These are phyloP conservation scores for Limenitis camilla DNA, from an alignment of 2,888 invertebrate genomes.

Conservation along the genomic window DNA sequence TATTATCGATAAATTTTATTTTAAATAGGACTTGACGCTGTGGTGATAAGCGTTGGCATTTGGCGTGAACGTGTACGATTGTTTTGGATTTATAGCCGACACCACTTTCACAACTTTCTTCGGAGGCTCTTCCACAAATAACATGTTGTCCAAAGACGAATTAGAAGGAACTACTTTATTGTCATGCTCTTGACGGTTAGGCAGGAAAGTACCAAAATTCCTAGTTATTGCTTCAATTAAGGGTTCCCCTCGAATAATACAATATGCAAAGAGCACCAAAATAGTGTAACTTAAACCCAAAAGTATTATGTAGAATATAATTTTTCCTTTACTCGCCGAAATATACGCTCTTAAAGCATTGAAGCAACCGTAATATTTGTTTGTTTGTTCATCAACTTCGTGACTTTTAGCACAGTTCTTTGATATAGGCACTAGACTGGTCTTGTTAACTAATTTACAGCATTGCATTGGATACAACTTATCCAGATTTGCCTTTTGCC, in stretches of 20 bases:
- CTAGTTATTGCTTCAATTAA: slow-evolving; percentile 38
- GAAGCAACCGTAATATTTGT: slow-evolving; percentile 48
- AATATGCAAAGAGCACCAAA: slow-evolving; percentile 49
- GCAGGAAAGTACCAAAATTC: slow-evolving; percentile 30
- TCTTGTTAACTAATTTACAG: slow-evolving; percentile 45
- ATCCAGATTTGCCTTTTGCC: slow-evolving; percentile 41
- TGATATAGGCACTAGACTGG: slow-evolving; percentile 38
- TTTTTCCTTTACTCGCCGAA: slow-evolving; percentile 36
- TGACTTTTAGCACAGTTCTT: slow-evolving; percentile 38
- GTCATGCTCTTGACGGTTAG: slow-evolving; percentile 26
- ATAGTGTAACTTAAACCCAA: slow-evolving; percentile 34
- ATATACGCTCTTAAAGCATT: slow-evolving; percentile 40
- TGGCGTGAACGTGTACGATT: slow-evolving; percentile 47
- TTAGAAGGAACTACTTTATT: slow-evolving; percentile 29
- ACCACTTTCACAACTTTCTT: slow-evolving; percentile 54
- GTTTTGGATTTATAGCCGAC: slow-evolving; percentile 52
- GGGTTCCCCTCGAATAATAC: slow-evolving; percentile 51
- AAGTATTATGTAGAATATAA: slow-evolving; percentile 45
- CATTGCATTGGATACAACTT: slow-evolving; percentile 52
- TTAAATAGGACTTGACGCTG: slow-evolving; percentile 28
- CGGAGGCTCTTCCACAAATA: slow-evolving; percentile 50
- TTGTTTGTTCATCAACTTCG: slow-evolving; percentile 26
- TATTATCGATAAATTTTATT: slow-evolving; percentile 16
- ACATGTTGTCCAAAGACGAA: slow-evolving; percentile 43
- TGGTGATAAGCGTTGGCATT: slow-evolving; percentile 25